phyloP scores from a whole-genome alignment of 2,797 vertebrate genomes.

The Centropyge bicolor region DNA sequence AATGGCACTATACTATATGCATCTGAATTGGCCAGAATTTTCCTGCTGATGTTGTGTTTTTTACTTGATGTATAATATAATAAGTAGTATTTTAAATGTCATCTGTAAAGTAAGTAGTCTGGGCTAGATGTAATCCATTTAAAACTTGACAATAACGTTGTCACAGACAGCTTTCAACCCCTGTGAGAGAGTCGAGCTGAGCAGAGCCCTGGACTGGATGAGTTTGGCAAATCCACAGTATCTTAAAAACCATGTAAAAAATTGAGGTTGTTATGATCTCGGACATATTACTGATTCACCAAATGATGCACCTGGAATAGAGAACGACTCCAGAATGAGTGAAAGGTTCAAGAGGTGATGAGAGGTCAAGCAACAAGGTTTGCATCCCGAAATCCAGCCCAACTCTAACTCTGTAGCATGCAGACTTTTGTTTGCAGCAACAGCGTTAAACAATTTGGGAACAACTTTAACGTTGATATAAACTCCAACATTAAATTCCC shows the following conservation, averaged over 20 bases:
- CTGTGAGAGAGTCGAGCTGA: constrained; percentile 45
- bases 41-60: constrained; percentile 72
- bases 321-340: neutral
- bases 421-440: neutral
- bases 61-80: constrained; percentile 70
- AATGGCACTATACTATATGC: constrained; percentile 62
- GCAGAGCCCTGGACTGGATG: constrained; percentile 49
- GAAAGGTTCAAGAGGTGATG: neutral
- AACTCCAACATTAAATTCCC: neutral
- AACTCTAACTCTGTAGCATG: neutral
- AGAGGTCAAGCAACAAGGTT: neutral
- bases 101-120: constrained; percentile 68
- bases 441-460: neutral
- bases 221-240: constrained; percentile 58
- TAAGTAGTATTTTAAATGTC: constrained; percentile 65
- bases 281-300: neutral
- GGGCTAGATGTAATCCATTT: constrained; percentile 61
- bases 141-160: constrained; percentile 58
- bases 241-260: constrained; percentile 1
- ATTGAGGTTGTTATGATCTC: constrained; percentile 15
- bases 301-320: neutral
- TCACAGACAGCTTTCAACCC: constrained; percentile 48
- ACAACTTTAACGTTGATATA: neutral
- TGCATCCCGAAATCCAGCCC: neutral
- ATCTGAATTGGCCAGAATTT: constrained; percentile 68